Evolutionary conservation across 2,113 vertebrate species (phyloP), one percentile per base, ranked within the genome.

Genomic region (Campylomormyrus numenius): DNA sequence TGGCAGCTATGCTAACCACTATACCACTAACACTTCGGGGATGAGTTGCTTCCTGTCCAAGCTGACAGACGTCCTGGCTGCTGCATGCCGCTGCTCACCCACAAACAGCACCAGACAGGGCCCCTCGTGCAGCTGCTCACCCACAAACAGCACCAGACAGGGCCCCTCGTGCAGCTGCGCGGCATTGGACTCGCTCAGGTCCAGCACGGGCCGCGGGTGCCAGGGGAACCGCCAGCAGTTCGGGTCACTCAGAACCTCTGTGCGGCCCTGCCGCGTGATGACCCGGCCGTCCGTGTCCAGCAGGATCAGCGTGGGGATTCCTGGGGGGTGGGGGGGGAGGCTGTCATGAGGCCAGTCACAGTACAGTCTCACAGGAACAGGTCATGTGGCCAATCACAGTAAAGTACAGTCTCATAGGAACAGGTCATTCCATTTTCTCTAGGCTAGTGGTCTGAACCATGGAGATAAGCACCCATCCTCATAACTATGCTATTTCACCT

Each of bases 91-190:
- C 39, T 39, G 91, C 98, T 90, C 96, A 99, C 98, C 98, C 93
- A 99, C 98, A 90, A 99, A 99, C 88, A 99, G 97, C 88, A 99
- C 98, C 8, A 99, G 98, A 94, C 98, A 99, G 88, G 98, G 98
- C 10, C 98, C 98, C 94, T 99, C 98, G 2, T 99, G 98, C 46
- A 99, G 42, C 19, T 87, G 91, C 98, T 90, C 96, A 99, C 98
- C 98, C 93, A 99, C 98, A 90, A 99, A 99, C 88, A 99, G 97
- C 88, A 99, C 98, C 9, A 99, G 98, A 93, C 98, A 99, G 88
- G 98, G 98, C 9, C 98, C 98, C 94, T 99, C 98, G 2, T 99
- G 98, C 46, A 99, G 97, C 95, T 99, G 98, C 92, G 97, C 97
- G 0, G 98, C 98, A 0, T 98, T 99, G 93, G 98, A 96, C 91